phyloP scores from a whole-genome alignment of 2,113 vertebrate species.

The Tretioscincus oriximinensis region DNA sequence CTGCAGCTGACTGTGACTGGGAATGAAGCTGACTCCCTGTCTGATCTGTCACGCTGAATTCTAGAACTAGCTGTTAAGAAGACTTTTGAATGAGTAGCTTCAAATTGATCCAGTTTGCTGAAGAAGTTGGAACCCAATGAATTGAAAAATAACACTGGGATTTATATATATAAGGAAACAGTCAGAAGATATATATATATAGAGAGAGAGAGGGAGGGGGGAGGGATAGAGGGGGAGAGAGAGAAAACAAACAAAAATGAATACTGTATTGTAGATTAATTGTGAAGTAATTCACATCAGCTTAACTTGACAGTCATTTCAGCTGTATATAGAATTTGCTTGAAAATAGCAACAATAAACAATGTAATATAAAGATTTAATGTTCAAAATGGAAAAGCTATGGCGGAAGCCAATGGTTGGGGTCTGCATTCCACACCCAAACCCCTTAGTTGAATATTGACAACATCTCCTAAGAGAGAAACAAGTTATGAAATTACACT shows the following conservation, averaged over 20 bases:
- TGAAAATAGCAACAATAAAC: neutral
- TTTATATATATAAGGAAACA: neutral
- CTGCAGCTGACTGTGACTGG: slow-evolving; percentile 42
- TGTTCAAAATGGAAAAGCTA: too few relatives aligned
- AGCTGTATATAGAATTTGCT: slow-evolving; percentile 40
- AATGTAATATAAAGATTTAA: too few relatives aligned
- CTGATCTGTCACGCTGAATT: slow-evolving; percentile 56
- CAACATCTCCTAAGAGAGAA: too few relatives aligned
- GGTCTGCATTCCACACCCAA: too few relatives aligned
- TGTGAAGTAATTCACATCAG: neutral
- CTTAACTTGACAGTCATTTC: slow-evolving; percentile 41
- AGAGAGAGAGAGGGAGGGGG: neutral
- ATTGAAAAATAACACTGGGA: slow-evolving; percentile 64
- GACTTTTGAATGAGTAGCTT: slow-evolving; percentile 67
- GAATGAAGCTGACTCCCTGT: slow-evolving; percentile 58
- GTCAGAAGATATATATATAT: neutral
- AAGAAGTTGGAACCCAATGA: slow-evolving; percentile 54
- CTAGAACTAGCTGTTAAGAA: slow-evolving; percentile 52
- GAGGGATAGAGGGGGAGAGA: too few relatives aligned
- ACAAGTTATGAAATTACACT: too few relatives aligned
- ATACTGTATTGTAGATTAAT: slow-evolving; percentile 12
- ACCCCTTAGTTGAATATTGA: too few relatives aligned
- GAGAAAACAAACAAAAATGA: slow-evolving; percentile 24
- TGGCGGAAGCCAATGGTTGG: too few relatives aligned
- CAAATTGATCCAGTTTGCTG: slow-evolving; percentile 65